A percentile compares a stretch with the other conserved stretches of the same genome.
phyloP scores from a whole-genome alignment of 2,888 invertebrate species.

The Euproctis similis region DNA sequence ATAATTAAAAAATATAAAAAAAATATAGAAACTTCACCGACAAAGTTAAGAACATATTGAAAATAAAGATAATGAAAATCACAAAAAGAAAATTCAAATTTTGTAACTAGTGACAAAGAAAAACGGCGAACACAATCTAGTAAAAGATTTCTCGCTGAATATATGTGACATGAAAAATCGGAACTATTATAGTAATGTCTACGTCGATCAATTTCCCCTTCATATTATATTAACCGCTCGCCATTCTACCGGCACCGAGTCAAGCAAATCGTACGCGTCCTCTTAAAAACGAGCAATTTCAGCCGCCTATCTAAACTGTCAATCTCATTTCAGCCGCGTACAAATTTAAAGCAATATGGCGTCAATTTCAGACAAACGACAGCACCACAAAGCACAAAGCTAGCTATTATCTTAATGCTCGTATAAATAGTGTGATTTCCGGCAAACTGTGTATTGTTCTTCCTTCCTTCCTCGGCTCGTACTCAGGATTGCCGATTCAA shows the following conservation, averaged over 20 bases:
- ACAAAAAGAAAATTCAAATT: too few relatives aligned
- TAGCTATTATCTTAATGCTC: conserved; percentile 42
- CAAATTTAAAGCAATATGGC: conserved; percentile 19
- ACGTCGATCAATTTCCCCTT: conserved; percentile 3
- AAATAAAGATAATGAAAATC: too few relatives aligned
- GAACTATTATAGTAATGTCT: conserved; percentile 4
- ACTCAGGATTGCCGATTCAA: too few relatives aligned
- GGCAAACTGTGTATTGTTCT: conserved; percentile 37
- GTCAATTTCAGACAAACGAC: conserved; percentile 19
- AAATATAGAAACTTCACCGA: too few relatives aligned
- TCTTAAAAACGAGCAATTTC: conserved; percentile 4
- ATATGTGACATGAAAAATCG: conserved; percentile 1
- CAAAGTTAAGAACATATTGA: too few relatives aligned
- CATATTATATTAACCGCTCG: conserved; percentile 4
- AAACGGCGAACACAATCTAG: too few relatives aligned
- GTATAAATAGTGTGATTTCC: conserved; percentile 52
- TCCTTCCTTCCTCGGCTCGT: too few relatives aligned
- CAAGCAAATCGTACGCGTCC: conserved; percentile 7
- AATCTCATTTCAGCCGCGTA: conserved; percentile 18
- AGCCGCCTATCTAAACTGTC: conserved; percentile 13
- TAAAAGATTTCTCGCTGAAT: not conserved
- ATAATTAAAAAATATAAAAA: too few relatives aligned
- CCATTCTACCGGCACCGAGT: conserved; percentile 1
- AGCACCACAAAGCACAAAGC: conserved; percentile 35
- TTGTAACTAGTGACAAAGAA: too few relatives aligned